phyloP scores from a whole-genome alignment of 2,797 vertebrate genomes.

The Corythornis leucogaster region DNA sequence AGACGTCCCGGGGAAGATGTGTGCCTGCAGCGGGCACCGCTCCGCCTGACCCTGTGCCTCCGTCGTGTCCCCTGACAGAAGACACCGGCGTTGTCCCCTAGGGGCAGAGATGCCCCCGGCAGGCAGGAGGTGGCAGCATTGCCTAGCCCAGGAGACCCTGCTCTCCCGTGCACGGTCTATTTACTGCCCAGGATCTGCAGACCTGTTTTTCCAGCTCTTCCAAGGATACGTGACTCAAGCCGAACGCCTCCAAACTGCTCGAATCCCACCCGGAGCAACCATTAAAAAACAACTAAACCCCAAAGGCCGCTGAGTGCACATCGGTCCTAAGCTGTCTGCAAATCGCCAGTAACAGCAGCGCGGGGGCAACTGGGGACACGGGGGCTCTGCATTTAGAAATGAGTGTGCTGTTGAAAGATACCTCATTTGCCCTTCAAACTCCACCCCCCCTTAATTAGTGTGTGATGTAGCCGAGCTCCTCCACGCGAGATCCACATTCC shows the following conservation, averaged over 20 bases:
- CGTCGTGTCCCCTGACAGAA: not conserved
- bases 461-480: slow-evolving; percentile 47
- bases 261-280: slow-evolving; percentile 6
- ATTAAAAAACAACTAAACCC: not conserved
- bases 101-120: not conserved
- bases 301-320: not conserved
- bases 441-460: slow-evolving; percentile 9
- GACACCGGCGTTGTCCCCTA: not conserved
- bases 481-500: slow-evolving; percentile 29
- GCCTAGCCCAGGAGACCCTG: slow-evolving; percentile 15
- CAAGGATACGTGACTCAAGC: slow-evolving; percentile 35
- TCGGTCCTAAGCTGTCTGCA: not conserved
- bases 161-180: not conserved
- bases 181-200: not conserved
- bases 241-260: slow-evolving; percentile 10
- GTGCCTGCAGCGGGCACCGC: fast-evolving
- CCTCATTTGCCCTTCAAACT: slow-evolving; percentile 48
- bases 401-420: slow-evolving; percentile 9
- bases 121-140: slow-evolving; percentile 75
- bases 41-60: not conserved
- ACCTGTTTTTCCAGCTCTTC: slow-evolving; percentile 68
- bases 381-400: not conserved
- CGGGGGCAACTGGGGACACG: slow-evolving; percentile 29
- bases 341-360: not conserved
- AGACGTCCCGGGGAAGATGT: not conserved